phyloP scores from a whole-genome alignment of 2,888 invertebrate genomes.

The Cactoblastis cactorum region DNA sequence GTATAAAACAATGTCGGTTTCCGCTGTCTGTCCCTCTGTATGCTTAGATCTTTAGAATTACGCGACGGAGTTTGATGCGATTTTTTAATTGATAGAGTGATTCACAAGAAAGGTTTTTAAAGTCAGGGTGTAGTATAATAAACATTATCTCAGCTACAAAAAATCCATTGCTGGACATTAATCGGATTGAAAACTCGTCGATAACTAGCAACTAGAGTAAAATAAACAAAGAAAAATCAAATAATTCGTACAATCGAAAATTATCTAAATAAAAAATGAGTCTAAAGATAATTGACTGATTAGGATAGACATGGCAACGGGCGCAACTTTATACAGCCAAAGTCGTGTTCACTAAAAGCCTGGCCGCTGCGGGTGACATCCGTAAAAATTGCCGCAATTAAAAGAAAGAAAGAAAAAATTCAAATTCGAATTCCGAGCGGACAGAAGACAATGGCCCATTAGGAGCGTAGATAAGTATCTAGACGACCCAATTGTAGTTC shows the following conservation, averaged over 20 bases:
- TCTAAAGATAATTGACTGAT: slow-evolving; percentile 11
- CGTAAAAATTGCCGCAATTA: slow-evolving; percentile 75
- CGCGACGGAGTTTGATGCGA: no score
- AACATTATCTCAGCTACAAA: no score
- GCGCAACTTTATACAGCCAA: slow-evolving; percentile 22
- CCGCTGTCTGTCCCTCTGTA: no score
- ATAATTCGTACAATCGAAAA: not conserved
- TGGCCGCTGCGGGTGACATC: slow-evolving; percentile 48
- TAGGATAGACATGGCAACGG: not conserved
- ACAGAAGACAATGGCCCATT: slow-evolving; percentile 71
- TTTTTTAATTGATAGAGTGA: no score
- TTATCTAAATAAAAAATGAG: not conserved
- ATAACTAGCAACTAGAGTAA: not conserved
- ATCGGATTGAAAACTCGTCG: no score
- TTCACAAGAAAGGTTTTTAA: no score
- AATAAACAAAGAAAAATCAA: not conserved
- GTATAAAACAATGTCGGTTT: no score
- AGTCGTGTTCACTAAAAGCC: slow-evolving; percentile 33
- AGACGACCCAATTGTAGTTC: slow-evolving; percentile 54
- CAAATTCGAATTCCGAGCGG: slow-evolving; percentile 42
- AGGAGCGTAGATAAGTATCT: slow-evolving; percentile 70
- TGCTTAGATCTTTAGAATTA: no score
- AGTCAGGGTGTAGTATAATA: no score
- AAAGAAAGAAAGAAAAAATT: slow-evolving; percentile 56
- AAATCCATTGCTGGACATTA: no score